Evolutionary conservation across 2,797 vertebrate species (phyloP).

Genomic region (Lepilemur septentrionalis): DNA sequence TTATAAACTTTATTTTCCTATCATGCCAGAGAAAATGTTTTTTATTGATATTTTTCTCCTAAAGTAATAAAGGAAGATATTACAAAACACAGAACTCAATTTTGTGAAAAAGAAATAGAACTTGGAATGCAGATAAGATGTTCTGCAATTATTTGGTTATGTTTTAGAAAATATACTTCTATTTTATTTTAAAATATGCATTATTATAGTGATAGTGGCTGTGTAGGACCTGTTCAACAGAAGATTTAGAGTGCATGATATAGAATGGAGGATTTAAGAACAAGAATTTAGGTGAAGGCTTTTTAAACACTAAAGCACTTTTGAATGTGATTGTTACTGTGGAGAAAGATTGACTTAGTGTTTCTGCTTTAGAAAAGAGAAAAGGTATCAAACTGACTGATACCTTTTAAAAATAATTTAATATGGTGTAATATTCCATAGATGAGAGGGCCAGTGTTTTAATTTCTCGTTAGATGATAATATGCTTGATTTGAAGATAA

Average conservation of each 20-base stretch:
- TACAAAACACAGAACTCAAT: background rate
- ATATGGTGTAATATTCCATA: background rate
- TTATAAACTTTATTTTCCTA: background rate
- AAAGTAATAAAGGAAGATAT: background rate
- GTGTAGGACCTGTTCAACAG: background rate
- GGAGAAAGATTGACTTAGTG: constrained; percentile 21
- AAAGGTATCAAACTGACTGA: constrained; percentile 19
- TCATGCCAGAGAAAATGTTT: background rate
- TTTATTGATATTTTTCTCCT: background rate
- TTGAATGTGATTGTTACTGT: constrained; percentile 2
- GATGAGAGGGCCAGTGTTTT: background rate
- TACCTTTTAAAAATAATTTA: constrained; percentile 16
- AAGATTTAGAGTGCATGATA: background rate
- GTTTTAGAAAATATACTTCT: background rate
- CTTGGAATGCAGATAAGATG: background rate
- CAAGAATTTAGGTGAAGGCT: constrained; percentile 20
- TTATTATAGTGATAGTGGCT: background rate
- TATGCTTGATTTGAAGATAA: constrained; percentile 5
- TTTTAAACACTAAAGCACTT: background rate
- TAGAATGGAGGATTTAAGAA: background rate
- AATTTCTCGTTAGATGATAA: background rate
- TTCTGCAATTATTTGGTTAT: background rate
- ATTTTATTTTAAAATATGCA: background rate
- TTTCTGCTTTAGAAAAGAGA: too few species aligned
- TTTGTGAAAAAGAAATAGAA: background rate